Evolutionary conservation across 2,113 vertebrate species (phyloP), one percentile per base, ranked within the genome.

Genomic region (Gopherus evgoodei): DNA sequence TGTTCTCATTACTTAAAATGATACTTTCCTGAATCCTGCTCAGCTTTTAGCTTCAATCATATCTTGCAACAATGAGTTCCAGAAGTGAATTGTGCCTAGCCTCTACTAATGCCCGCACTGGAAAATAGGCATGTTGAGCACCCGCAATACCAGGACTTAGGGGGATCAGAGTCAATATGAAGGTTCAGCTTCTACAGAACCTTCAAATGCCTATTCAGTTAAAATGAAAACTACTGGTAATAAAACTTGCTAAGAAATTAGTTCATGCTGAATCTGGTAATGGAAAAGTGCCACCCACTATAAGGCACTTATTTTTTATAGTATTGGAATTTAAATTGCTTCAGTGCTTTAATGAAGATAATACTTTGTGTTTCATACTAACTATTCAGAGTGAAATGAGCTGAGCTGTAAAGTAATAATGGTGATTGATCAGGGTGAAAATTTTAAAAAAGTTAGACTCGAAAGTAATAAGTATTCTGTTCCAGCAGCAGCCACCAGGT

Each of bases 271-370:
- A 72, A 81, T 93, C 84, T 88, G 90, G 94, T 95, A 95, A 97
- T 93, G 93, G 88, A 59, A 95, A 96, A 57, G 56, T 29, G 27
- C 27, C 27, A 52, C 86, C 86, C 14, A 42, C 72, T 90, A 31
- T 90, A 87, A 94, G 91, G 94, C 95, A 93, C 93, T 96, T 92
- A 53, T 88, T 97, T 96, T 89, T 94, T 82, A 86, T 81, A 92
- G 90, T 93, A 91, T 95, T 96, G 94, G 84, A 92, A 90, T 95
- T 93, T 94, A 35, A 97, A 96, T 97, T 91, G 96, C 90, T 88
- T 89, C 88, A 78, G 4, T 81, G 95, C 95, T 95, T 90, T 92
- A 89, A 97, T 93, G 92, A 95, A 93, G 93, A 93, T 83, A 93
- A 91, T 29, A 87, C 79, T 92, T 87, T 56, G 83, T 90, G 93